These are phyloP conservation scores for Ornithoptera alexandrae DNA, from an alignment of 2,888 invertebrate genomes.

Conservation along the genomic window DNA sequence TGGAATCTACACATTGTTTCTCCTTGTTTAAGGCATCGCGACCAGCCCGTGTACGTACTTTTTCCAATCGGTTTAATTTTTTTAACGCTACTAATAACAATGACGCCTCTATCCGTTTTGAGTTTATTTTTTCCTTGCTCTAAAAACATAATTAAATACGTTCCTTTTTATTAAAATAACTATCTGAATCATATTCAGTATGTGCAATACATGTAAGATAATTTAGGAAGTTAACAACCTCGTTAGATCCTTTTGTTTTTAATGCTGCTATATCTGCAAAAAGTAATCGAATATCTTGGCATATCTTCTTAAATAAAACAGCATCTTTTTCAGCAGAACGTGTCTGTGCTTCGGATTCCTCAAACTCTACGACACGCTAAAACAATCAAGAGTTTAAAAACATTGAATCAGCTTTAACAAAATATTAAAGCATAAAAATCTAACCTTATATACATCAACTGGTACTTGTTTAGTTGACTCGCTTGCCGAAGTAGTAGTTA, in stretches of 20 bases:
- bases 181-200: not conserved
- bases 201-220: not conserved
- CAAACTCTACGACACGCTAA: constrained; percentile 85
- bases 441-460: constrained; percentile 82
- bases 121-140: constrained; percentile 82
- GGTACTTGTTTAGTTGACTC: constrained; percentile 68
- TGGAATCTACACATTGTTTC: constrained; percentile 93
- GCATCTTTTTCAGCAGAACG: constrained; percentile 85
- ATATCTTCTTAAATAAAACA: constrained; percentile 83
- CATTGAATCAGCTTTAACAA: too few relatives aligned
- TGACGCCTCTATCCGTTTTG: constrained; percentile 86
- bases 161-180: not conserved
- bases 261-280: constrained; percentile 85
- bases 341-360: constrained; percentile 85
- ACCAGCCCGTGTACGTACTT: constrained; percentile 90
- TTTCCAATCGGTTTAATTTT: constrained; percentile 93
- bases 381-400: constrained; percentile 34
- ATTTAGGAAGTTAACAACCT: constrained; percentile 61
- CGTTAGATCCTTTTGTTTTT: constrained; percentile 80
- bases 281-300: constrained; percentile 84
- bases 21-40: constrained; percentile 90
- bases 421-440: constrained; percentile 12
- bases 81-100: constrained; percentile 90
- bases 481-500: constrained; percentile 59
- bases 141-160: constrained; percentile 46